These are phyloP conservation scores for Talpa occidentalis DNA, from an alignment of 2,113 vertebrate species.

Conservation along the genomic window DNA sequence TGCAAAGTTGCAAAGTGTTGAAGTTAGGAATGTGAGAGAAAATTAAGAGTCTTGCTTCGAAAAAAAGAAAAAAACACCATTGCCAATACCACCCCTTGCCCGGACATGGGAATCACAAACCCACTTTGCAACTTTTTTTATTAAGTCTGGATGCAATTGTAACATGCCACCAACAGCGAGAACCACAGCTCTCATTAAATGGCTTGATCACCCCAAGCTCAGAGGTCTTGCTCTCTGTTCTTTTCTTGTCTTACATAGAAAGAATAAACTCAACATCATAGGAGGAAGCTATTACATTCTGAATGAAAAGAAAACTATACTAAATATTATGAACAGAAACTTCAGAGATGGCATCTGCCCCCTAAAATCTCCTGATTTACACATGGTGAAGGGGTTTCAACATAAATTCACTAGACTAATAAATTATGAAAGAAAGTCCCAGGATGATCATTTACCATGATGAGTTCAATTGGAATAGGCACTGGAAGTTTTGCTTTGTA, in stretches of 20 bases:
- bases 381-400: background rate
- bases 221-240: background rate
- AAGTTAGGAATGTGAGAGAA: conserved; percentile 60
- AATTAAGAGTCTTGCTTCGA: background rate
- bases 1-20: conserved; percentile 82
- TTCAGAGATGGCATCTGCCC: background rate
- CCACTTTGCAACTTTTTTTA: background rate
- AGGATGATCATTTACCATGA: conserved; percentile 89
- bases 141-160: background rate
- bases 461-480: conserved; percentile 96
- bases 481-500: conserved; percentile 94
- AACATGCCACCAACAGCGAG: background rate
- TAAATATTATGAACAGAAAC: background rate
- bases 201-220: background rate
- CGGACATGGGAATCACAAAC: background rate
- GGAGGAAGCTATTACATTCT: background rate
- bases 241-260: background rate
- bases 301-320: conserved; percentile 30
- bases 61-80: background rate
- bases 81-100: background rate
- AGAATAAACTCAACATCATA: conserved; percentile 3
- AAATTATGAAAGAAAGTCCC: background rate
- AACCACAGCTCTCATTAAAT: background rate
- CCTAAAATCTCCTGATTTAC: background rate
- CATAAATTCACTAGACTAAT: background rate